A percentile compares a stretch with the other conserved stretches of the same genome.
phyloP scores from a whole-genome alignment of 2,888 invertebrate species.

The Cyrtodaria siliqua region DNA sequence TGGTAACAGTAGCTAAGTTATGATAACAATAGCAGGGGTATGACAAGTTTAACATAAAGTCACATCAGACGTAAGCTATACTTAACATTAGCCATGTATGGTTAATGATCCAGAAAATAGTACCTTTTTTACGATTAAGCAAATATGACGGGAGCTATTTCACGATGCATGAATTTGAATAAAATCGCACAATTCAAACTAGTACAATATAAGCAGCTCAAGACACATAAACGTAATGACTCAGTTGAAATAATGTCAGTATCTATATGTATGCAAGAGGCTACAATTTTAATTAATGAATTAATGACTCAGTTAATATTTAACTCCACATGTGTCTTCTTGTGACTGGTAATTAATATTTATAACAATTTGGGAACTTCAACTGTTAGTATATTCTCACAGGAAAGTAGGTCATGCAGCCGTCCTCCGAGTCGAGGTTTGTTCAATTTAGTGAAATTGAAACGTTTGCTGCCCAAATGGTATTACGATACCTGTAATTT shows the following conservation, averaged over 20 bases:
- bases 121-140: slow-evolving; percentile 19
- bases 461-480: neutral
- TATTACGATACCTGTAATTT: neutral
- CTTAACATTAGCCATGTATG: neutral
- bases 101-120: slow-evolving; percentile 31
- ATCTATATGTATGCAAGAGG: too few relatives aligned
- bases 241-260: too few relatives aligned
- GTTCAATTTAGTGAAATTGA: too few relatives aligned
- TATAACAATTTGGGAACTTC: too few relatives aligned
- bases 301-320: too few relatives aligned
- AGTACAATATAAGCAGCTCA: neutral
- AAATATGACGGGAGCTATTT: slow-evolving; percentile 30
- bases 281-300: too few relatives aligned
- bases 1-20: slow-evolving; percentile 38
- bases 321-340: too few relatives aligned
- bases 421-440: too few relatives aligned
- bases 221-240: too few relatives aligned
- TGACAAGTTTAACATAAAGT: slow-evolving; percentile 37
- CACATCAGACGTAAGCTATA: slow-evolving; percentile 22
- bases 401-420: too few relatives aligned
- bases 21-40: slow-evolving; percentile 25
- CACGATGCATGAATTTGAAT: slow-evolving; percentile 27
- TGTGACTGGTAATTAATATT: too few relatives aligned
- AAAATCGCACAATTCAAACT: slow-evolving; percentile 9
- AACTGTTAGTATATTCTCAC: too few relatives aligned